Evolutionary conservation across 2,113 vertebrate species (phyloP).

Genomic region (Eira barbara): DNA sequence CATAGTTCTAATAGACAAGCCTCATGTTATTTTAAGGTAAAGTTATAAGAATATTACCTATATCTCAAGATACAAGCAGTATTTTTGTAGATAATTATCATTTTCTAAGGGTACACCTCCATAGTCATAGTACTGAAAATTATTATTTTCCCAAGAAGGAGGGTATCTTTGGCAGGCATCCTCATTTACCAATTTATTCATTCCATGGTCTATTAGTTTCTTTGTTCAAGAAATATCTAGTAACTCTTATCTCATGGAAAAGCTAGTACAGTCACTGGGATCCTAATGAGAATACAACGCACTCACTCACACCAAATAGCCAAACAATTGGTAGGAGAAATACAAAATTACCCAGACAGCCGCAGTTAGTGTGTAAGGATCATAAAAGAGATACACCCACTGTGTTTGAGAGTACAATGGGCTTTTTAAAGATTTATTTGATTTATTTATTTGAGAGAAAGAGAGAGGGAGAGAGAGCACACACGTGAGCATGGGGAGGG

Average conservation of each 20-base stretch:
- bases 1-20: background rate
- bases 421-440: background rate
- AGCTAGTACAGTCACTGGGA: background rate
- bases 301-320: background rate
- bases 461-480: background rate
- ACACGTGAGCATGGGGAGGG: background rate
- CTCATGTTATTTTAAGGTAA: background rate
- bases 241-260: background rate
- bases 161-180: background rate
- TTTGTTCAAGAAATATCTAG: background rate
- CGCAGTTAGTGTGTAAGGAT: accelerated
- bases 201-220: background rate
- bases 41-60: background rate
- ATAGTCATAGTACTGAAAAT: background rate
- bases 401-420: no score
- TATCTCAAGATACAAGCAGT: background rate
- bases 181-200: background rate
- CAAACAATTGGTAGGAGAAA: background rate
- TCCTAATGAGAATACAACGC: background rate
- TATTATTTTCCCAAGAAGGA: background rate
- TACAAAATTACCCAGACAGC: background rate
- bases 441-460: background rate
- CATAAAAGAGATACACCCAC: background rate
- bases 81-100: background rate
- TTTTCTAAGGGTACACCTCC: background rate